phyloP scores from a whole-genome alignment of 2,113 vertebrate species.

The Epinephelus cyanopodus region DNA sequence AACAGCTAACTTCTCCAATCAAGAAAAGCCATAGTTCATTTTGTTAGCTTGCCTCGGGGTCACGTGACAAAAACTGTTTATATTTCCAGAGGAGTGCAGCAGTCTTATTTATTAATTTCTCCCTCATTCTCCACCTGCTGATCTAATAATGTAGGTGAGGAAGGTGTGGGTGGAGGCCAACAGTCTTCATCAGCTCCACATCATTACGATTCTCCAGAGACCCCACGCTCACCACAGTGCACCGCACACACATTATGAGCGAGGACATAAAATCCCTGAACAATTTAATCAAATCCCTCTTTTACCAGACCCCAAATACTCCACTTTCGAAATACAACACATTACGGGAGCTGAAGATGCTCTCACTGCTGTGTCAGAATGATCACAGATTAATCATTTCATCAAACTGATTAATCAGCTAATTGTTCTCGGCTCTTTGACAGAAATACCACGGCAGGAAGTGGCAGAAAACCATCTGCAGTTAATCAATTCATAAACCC shows the following conservation, averaged over 20 bases:
- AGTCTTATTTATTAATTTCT: not conserved
- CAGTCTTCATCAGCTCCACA: slow-evolving; percentile 2
- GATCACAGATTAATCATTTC: not conserved
- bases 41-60: not conserved
- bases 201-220: slow-evolving; percentile 6
- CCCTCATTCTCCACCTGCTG: not conserved
- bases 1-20: not conserved
- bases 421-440: not conserved
- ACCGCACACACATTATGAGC: not conserved
- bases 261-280: not conserved
- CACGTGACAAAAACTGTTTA: not conserved
- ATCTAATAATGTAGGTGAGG: slow-evolving; percentile 3
- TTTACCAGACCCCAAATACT: not conserved
- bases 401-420: not conserved
- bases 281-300: not conserved
- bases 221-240: not conserved
- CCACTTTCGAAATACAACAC: not conserved
- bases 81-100: not conserved
- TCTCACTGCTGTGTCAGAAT: not conserved
- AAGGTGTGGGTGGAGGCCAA: not conserved
- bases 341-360: not conserved
- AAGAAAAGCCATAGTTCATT: not conserved
- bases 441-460: not conserved
- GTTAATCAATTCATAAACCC: too few relatives aligned
- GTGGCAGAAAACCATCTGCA: not conserved